Evolutionary conservation across 2,888 invertebrate species (phyloP).

Genomic region (Pollenia angustigena): DNA sequence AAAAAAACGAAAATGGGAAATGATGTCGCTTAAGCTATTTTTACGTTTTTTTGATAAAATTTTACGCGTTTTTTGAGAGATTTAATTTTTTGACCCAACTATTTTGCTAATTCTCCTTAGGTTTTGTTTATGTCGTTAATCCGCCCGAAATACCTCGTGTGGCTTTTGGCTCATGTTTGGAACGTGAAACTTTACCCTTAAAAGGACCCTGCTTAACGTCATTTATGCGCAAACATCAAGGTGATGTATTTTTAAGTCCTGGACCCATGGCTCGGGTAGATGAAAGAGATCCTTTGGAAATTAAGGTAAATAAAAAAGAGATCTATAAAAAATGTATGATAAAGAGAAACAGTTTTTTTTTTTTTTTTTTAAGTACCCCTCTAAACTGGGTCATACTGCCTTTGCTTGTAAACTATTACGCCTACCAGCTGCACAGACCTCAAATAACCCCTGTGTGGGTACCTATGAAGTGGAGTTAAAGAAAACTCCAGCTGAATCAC

Average conservation of each 20-base stretch:
- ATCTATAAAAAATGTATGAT: background rate
- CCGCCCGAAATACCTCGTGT: constrained; percentile 84
- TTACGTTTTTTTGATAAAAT: too few species aligned
- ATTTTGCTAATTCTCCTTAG: constrained; percentile 77
- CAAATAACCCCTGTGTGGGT: constrained; percentile 78
- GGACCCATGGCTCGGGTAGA: constrained; percentile 77
- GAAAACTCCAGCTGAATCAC: constrained; percentile 69
- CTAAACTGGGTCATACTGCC: constrained; percentile 80
- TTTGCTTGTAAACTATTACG: constrained; percentile 80
- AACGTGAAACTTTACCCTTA: constrained; percentile 84
- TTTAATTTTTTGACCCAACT: too few species aligned
- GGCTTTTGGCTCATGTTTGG: constrained; percentile 85
- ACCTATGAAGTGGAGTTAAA: constrained; percentile 76
- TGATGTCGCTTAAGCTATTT: too few species aligned
- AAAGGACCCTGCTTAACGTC: constrained; percentile 84
- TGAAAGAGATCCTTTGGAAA: constrained; percentile 73
- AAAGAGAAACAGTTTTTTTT: background rate
- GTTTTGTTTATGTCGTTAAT: constrained; percentile 86
- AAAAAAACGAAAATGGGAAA: too few species aligned
- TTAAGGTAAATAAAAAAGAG: constrained; percentile 75
- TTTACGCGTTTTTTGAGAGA: too few species aligned
- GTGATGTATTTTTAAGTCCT: constrained; percentile 78
- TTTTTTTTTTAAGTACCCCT: constrained; percentile 77
- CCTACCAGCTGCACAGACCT: constrained; percentile 66
- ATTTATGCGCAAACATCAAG: constrained; percentile 84